Conservation (phyloP, 2,797 vertebrate genomes). For the Sebastes ruberrimus region DNA sequence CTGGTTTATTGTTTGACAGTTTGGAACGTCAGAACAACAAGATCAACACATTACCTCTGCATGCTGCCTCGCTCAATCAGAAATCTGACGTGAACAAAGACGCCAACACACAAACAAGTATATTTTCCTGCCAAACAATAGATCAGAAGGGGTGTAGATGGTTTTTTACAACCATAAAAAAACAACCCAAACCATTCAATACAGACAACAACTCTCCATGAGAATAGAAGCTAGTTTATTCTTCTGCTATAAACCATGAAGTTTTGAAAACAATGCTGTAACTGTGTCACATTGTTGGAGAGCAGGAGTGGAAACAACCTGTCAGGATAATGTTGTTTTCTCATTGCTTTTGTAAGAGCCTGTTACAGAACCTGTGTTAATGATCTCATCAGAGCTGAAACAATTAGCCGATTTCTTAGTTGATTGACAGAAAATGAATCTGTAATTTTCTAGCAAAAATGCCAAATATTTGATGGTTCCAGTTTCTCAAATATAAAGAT, state of each 20-base stretch:
- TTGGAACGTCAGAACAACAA: background rate
- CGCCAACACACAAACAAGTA: background rate
- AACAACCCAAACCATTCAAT: background rate
- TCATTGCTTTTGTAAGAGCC: background rate
- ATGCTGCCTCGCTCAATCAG: background rate
- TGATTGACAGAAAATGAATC: background rate
- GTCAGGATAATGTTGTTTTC: background rate
- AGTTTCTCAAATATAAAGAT: background rate
- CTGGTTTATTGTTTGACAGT: background rate
- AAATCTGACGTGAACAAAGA: background rate
- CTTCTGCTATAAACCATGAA: background rate
- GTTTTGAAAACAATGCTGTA: background rate
- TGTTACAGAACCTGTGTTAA: background rate
- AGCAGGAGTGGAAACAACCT: background rate
- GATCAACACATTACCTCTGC: background rate
- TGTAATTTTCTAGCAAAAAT: background rate
- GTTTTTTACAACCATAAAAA: background rate
- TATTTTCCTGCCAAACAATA: background rate
- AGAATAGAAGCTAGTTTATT: background rate
- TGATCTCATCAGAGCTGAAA: background rate
- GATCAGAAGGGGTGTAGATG: background rate
- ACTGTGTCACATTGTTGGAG: background rate
- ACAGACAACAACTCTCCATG: background rate
- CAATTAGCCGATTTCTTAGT: background rate
- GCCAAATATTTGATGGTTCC: background rate